Conservation (phyloP, 2,113 vertebrate species). For the Cariama cristata region DNA sequence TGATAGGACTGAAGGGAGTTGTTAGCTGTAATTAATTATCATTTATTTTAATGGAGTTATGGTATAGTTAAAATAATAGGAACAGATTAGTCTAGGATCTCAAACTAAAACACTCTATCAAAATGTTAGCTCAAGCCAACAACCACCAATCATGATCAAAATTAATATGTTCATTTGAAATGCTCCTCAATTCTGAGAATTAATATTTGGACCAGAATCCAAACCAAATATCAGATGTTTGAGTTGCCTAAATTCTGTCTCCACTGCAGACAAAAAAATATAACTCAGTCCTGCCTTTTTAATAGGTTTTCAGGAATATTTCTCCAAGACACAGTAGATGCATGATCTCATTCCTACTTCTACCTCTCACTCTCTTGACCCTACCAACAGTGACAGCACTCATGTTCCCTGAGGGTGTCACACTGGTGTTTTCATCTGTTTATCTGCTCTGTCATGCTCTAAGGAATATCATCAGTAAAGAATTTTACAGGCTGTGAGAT, state of each 20-base stretch:
- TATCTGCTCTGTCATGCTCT: not conserved
- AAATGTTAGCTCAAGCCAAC: not conserved
- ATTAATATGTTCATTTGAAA: not conserved
- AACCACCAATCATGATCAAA: not conserved
- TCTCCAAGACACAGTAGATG: not conserved
- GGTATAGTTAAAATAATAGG: not conserved
- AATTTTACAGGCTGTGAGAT: not conserved
- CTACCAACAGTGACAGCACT: not conserved
- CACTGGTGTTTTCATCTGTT: not conserved
- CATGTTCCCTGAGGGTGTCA: not conserved
- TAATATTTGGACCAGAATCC: not conserved
- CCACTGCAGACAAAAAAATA: fast-evolving
- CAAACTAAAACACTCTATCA: not conserved
- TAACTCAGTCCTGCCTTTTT: not conserved
- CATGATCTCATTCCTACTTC: not conserved
- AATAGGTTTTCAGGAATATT: not conserved
- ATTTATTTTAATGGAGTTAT: not conserved
- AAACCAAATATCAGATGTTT: not conserved
- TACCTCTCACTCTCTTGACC: not conserved
- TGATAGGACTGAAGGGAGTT: not conserved
- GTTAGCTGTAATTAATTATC: not conserved
- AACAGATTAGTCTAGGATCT: not conserved
- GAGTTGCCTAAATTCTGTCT: not conserved
- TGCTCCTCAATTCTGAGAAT: not conserved
- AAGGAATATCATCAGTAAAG: not conserved